phyloP scores from a whole-genome alignment of 2,113 vertebrate genomes.

The Pseudolaguvia tuberculata region DNA sequence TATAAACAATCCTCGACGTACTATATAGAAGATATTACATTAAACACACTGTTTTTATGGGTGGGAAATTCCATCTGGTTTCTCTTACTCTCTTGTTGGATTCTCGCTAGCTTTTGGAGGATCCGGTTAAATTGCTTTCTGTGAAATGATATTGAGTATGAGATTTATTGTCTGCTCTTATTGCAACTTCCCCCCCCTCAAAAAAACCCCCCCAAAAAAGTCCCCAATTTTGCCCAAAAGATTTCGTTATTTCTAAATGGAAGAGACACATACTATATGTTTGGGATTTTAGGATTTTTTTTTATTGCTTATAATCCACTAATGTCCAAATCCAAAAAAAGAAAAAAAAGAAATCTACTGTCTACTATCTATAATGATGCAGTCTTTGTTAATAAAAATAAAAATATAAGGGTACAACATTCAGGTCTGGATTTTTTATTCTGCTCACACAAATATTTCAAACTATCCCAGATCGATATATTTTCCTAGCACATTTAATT shows the following conservation, averaged over 20 bases:
- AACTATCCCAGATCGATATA: not conserved
- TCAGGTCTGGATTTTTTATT: not conserved
- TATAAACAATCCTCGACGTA: conserved; percentile 17
- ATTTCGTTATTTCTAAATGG: not conserved
- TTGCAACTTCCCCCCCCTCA: not conserved
- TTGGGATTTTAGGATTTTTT: conserved; percentile 7
- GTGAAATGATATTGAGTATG: conserved; percentile 18
- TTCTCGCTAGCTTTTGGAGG: conserved; percentile 5
- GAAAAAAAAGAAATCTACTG: conserved; percentile 14
- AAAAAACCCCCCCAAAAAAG: too few species aligned
- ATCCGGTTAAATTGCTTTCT: conserved; percentile 22
- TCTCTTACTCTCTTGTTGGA: conserved; percentile 13
- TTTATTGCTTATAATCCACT: conserved; percentile 36
- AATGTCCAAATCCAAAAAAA: conserved; percentile 22
- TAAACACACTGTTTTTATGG: conserved; percentile 9
- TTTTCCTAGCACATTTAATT: not conserved
- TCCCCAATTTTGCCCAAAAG: not conserved
- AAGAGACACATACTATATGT: conserved; percentile 1
- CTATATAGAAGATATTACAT: conserved; percentile 8
- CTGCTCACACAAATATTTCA: not conserved
- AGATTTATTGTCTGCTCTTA: conserved; percentile 9
- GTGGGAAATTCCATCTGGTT: not conserved
- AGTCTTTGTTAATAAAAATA: conserved; percentile 41
- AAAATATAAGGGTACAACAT: conserved; percentile 28
- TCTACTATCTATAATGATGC: conserved; percentile 37